A percentile compares a stretch with the other conserved stretches of the same genome.
phyloP scores from a whole-genome alignment of 2,888 invertebrate species.

The Acanthosepion lycidas region DNA sequence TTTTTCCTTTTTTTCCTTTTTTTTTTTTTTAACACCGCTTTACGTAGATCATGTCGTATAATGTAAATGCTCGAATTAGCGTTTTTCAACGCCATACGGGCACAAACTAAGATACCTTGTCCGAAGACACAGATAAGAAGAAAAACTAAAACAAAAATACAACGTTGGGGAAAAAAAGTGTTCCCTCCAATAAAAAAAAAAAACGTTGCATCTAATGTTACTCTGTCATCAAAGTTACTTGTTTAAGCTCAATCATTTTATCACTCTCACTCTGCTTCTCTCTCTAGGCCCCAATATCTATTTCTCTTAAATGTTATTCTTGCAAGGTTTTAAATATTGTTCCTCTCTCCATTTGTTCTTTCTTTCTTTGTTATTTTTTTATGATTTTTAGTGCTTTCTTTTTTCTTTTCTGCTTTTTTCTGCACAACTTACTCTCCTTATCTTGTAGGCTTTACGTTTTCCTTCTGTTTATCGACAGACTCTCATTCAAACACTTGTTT shows the following conservation, averaged over 20 bases:
- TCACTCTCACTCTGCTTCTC: not conserved
- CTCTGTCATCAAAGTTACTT: conserved; percentile 22
- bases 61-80: not conserved
- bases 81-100: conserved; percentile 33
- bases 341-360: too few relatives aligned
- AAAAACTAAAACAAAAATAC: not conserved
- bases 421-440: too few relatives aligned
- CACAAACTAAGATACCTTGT: not conserved
- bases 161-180: not conserved
- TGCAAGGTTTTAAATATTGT: too few relatives aligned
- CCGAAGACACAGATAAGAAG: not conserved
- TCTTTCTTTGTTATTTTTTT: too few relatives aligned
- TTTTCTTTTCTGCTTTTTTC: too few relatives aligned
- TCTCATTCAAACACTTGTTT: too few relatives aligned
- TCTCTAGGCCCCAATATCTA: not conserved
- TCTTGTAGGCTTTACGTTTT: too few relatives aligned
- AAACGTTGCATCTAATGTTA: not conserved
- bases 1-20: not conserved
- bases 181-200: not conserved
- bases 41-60: not conserved
- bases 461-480: too few relatives aligned
- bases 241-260: conserved; percentile 14
- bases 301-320: not conserved
- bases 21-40: not conserved
- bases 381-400: too few relatives aligned